These are phyloP conservation scores for Sebastes trivittatus DNA, from an alignment of 2,797 vertebrate species.

Conservation along the genomic window DNA sequence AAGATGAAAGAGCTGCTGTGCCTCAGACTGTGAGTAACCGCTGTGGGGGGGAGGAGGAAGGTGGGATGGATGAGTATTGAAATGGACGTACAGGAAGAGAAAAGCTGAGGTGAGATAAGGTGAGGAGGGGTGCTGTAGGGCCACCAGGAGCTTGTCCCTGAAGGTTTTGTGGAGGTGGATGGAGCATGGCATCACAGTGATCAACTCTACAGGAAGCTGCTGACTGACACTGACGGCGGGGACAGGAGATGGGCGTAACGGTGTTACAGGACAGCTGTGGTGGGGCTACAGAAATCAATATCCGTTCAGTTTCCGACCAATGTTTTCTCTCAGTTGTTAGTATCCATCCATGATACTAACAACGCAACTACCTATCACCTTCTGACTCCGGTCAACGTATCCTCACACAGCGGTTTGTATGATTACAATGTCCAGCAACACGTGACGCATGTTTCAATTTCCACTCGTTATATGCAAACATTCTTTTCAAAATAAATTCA, in stretches of 20 bases:
- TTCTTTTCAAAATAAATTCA: too few species aligned
- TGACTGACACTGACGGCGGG: background rate
- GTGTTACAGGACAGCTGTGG: conserved; percentile 37
- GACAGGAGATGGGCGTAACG: conserved; percentile 10
- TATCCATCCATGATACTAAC: too few species aligned
- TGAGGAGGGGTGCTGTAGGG: background rate
- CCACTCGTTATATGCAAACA: too few species aligned
- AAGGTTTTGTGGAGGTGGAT: too few species aligned
- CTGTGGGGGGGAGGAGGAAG: background rate
- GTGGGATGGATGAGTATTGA: background rate
- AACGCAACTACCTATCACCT: too few species aligned
- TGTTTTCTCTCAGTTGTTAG: conserved; percentile 22
- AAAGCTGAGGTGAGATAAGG: background rate
- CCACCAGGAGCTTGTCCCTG: background rate
- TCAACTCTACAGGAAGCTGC: background rate
- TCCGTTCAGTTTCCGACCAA: conserved; percentile 26
- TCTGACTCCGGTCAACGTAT: too few species aligned
- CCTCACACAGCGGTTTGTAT: too few species aligned
- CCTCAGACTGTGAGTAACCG: conserved; percentile 27
- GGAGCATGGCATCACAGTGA: background rate
- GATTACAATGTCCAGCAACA: too few species aligned
- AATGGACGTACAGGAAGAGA: background rate
- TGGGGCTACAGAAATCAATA: conserved; percentile 53
- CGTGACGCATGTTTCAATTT: too few species aligned
- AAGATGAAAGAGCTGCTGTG: conserved; percentile 49